Evolutionary conservation across 2,113 vertebrate genomes (phyloP).

Genomic region (Leptodactylus fuscus): DNA sequence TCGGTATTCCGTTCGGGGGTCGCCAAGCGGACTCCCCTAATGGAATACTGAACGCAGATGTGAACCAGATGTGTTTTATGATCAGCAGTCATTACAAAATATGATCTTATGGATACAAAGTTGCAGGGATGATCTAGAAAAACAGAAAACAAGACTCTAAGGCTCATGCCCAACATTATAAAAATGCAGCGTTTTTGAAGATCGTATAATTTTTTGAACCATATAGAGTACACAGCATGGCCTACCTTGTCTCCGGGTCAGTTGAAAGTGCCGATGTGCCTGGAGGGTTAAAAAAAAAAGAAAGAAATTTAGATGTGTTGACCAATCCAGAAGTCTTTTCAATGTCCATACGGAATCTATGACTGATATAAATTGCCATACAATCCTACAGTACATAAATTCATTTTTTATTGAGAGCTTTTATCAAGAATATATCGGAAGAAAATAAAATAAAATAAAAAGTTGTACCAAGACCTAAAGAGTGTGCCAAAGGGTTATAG

Average conservation of each 20-base stretch:
- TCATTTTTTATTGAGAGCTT: too few species aligned
- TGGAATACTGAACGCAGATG: too few species aligned
- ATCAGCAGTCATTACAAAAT: not conserved
- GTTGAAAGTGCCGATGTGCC: constrained; percentile 72
- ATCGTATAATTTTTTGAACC: not conserved
- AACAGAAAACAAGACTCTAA: not conserved
- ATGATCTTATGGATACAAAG: not conserved
- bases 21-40: too few species aligned
- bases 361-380: not conserved
- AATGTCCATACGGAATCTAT: not conserved
- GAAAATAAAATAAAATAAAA: not conserved
- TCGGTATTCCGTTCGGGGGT: too few species aligned
- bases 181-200: not conserved
- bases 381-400: not conserved
- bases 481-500: not conserved
- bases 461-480: not conserved
- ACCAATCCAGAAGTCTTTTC: not conserved
- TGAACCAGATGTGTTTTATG: too few species aligned
- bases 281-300: constrained; percentile 70
- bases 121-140: not conserved
- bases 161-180: too few species aligned
- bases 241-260: constrained; percentile 79
- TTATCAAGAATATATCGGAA: too few species aligned
- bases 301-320: not conserved
- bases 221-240: constrained; percentile 43